A percentile compares a stretch with the other conserved stretches of the same genome.
Conservation (phyloP, 92 coral and sea anemone species). For the Chrysogorgia sp. region DNA sequence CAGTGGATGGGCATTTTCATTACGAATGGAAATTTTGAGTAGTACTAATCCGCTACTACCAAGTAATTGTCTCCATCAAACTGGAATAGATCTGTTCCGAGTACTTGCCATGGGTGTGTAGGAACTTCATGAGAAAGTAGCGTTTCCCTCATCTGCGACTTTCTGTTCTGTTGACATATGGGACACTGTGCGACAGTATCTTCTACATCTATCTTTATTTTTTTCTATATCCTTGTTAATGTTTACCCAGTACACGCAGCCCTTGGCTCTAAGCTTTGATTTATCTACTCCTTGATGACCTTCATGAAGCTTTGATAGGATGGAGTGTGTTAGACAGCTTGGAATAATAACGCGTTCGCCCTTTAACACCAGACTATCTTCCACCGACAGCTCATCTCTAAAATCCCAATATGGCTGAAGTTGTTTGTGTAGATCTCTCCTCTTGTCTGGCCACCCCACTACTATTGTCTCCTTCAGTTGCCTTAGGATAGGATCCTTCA, state of each 20-base stretch:
- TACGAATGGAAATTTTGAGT: conserved; percentile 12
- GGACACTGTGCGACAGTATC: too few species aligned
- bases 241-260: not conserved
- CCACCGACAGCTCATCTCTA: conserved; percentile 13
- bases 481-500: not conserved
- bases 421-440: conserved; percentile 9
- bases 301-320: conserved; percentile 4
- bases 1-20: conserved; percentile 10
- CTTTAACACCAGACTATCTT: conserved; percentile 10
- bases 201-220: too few species aligned
- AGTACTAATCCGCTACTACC: not conserved
- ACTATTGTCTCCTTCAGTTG: not conserved
- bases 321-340: not conserved
- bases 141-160: too few species aligned
- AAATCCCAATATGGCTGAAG: conserved; percentile 8
- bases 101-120: too few species aligned
- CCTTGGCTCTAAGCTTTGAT: not conserved
- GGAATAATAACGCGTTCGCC: not conserved
- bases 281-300: conserved; percentile 12
- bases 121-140: too few species aligned
- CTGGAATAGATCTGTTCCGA: too few species aligned
- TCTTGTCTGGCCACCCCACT: conserved; percentile 6
- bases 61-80: conserved; percentile 4
- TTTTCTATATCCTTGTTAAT: not conserved
- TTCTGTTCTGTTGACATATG: conserved; percentile 6